Conservation (phyloP, 2,797 vertebrate genomes). For the Urocyon cinereoargenteus region DNA sequence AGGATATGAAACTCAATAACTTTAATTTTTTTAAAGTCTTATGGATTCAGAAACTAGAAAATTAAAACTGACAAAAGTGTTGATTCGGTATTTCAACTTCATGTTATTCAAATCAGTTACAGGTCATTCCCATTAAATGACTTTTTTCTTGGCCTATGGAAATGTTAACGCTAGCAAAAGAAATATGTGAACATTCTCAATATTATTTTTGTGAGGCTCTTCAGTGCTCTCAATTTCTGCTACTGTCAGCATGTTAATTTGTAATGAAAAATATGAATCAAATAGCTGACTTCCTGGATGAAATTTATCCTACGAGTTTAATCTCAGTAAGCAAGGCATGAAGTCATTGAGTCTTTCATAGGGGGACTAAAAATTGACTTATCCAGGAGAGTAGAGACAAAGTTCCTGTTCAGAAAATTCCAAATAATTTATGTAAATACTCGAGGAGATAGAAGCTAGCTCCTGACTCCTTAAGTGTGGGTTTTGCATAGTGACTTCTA, state of each 20-base stretch:
- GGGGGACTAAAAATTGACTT: slow-evolving; percentile 21
- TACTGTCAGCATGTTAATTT: slow-evolving; percentile 43
- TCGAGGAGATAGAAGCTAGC: neutral
- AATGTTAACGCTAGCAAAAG: slow-evolving; percentile 31
- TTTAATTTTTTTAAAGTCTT: neutral
- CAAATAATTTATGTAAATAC: neutral
- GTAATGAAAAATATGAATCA: slow-evolving; percentile 52
- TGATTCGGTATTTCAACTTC: neutral
- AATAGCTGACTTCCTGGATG: slow-evolving; percentile 54
- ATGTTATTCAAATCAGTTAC: neutral
- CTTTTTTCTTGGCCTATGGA: slow-evolving; percentile 32
- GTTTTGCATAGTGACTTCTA: neutral
- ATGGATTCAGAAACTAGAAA: slow-evolving; percentile 14
- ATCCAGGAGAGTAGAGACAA: neutral
- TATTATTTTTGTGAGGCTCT: slow-evolving; percentile 43
- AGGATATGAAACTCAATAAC: neutral
- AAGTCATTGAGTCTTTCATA: slow-evolving; percentile 23
- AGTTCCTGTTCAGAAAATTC: neutral
- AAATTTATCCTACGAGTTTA: slow-evolving; percentile 49
- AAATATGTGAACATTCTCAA: neutral
- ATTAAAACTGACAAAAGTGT: slow-evolving; percentile 28
- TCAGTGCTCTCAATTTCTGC: slow-evolving; percentile 39
- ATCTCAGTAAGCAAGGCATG: slow-evolving; percentile 51
- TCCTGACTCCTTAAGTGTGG: neutral
- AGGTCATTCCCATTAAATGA: slow-evolving; percentile 4